These are phyloP conservation scores for Tipula confusa DNA, from an alignment of 2,888 invertebrate species.

Conservation along the genomic window DNA sequence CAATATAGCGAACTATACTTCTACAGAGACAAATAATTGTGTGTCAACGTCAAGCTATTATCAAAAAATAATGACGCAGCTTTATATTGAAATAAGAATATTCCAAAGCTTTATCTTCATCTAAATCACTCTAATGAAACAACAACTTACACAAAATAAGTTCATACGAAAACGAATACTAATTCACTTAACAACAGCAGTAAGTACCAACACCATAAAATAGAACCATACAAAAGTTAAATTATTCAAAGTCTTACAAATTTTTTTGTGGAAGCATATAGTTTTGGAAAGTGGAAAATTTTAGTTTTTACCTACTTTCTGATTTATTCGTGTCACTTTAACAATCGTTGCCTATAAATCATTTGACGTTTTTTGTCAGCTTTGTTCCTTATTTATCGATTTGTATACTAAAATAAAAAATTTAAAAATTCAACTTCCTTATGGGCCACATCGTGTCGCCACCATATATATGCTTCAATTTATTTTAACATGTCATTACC, in stretches of 20 bases:
- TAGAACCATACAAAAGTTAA: not conserved
- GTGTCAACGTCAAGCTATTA: too few relatives aligned
- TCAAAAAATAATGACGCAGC: too few relatives aligned
- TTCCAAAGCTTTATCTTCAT: too few relatives aligned
- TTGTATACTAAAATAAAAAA: not conserved
- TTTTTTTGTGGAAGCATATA: not conserved
- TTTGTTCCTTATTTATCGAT: not conserved
- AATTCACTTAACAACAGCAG: not conserved
- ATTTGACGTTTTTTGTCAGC: not conserved
- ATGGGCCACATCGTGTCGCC: not conserved
- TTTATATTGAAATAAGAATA: too few relatives aligned
- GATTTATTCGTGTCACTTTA: not conserved
- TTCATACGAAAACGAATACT: not conserved
- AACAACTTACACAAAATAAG: too few relatives aligned
- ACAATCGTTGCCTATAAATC: not conserved
- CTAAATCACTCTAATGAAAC: too few relatives aligned
- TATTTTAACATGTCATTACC: not conserved
- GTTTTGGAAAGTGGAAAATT: not conserved
- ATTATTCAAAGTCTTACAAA: not conserved
- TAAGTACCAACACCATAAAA: too few relatives aligned
- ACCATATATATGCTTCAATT: not conserved
- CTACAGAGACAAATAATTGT: too few relatives aligned
- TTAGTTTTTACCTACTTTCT: not conserved
- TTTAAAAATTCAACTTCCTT: not conserved
- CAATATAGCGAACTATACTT: too few relatives aligned